phyloP scores from a whole-genome alignment of 2,113 vertebrate genomes.

The Antechinus stuartii region DNA sequence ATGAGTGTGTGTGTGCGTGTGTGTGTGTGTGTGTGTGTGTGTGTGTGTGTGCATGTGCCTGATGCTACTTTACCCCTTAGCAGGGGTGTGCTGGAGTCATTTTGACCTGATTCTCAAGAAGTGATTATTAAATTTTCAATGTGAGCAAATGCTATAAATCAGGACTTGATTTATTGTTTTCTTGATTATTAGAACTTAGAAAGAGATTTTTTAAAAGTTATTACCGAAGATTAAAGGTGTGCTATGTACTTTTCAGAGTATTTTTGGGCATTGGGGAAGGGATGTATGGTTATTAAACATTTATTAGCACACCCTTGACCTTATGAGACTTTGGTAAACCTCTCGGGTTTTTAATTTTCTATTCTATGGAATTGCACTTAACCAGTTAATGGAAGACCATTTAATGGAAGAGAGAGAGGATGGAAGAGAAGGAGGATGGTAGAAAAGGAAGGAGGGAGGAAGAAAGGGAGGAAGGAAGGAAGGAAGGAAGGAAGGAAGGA shows the following conservation, averaged over 20 bases:
- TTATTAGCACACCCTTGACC: not conserved
- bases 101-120: not conserved
- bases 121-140: not conserved
- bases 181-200: not conserved
- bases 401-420: no score
- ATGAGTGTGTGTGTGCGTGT: no score
- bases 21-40: no score
- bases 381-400: not conserved
- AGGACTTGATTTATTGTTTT: not conserved
- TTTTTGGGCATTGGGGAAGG: no score
- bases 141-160: not conserved
- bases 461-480: no score
- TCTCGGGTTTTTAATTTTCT: not conserved
- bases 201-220: not conserved
- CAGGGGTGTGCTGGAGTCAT: not conserved
- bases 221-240: not conserved
- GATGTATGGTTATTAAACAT: not conserved
- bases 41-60: no score
- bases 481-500: no score
- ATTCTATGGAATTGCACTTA: not conserved
- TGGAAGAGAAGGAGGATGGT: no score
- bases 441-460: no score
- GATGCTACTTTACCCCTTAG: no score
- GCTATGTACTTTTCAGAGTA: no score
- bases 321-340: not conserved